phyloP scores from a whole-genome alignment of 2,113 vertebrate genomes.

The Xenopus borealis region DNA sequence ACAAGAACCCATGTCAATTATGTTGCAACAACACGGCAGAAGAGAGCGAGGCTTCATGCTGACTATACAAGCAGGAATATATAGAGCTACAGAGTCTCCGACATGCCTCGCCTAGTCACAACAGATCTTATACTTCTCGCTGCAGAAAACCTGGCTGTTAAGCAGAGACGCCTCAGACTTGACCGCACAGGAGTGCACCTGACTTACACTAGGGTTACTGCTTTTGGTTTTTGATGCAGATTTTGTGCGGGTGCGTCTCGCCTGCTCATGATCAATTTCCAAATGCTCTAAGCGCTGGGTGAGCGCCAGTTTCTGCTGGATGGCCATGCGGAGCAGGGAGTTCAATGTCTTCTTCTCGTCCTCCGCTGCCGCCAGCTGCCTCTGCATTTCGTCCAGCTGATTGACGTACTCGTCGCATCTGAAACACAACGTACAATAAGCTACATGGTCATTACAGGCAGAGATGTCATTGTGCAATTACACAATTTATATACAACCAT shows the following conservation, averaged over 20 bases:
- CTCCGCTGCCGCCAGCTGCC: conserved; percentile 91
- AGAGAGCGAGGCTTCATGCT: conserved; percentile 74
- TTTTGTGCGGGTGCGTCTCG: conserved; percentile 80
- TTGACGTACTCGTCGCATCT: conserved; percentile 96
- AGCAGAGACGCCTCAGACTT: conserved; percentile 74
- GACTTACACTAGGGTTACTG: conserved; percentile 86
- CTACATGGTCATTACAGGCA: too few relatives aligned
- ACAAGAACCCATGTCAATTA: neutral
- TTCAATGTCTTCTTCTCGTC: conserved; percentile 98
- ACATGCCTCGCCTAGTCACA: conserved; percentile 76
- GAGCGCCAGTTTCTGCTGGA: conserved; percentile 96
- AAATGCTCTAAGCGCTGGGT: conserved; percentile 95
- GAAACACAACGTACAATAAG: conserved; percentile 17
- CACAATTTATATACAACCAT: too few relatives aligned
- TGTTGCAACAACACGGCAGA: too few relatives aligned
- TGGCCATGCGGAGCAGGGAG: conserved; percentile 94
- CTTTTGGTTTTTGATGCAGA: conserved; percentile 75
- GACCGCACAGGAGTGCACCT: conserved; percentile 73
- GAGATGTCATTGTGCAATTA: too few relatives aligned
- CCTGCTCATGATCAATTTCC: conserved; percentile 90
- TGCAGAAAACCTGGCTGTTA: conserved; percentile 84
- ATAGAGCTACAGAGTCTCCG: conserved; percentile 30
- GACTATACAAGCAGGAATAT: conserved; percentile 53
- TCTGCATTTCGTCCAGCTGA: conserved; percentile 96
- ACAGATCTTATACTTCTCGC: conserved; percentile 96